Conservation (phyloP, 2,113 vertebrate genomes). For the Neopipo cinnamomea region DNA sequence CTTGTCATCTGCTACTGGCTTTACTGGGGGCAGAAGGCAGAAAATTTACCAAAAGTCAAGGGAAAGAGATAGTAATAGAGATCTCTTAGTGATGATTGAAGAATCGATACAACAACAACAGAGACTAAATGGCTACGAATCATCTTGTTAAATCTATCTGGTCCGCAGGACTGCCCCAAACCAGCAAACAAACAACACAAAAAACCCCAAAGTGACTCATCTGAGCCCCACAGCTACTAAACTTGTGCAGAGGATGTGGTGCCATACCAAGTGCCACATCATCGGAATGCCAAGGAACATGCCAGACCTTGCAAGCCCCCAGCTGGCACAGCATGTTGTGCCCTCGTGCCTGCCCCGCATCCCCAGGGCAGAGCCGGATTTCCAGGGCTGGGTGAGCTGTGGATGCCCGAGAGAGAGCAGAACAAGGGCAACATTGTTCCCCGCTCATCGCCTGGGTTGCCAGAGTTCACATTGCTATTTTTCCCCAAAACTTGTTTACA, state of each 20-base stretch:
- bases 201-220: background rate
- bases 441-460: background rate
- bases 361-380: background rate
- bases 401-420: background rate
- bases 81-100: background rate
- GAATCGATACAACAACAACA: rapidly evolving
- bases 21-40: background rate
- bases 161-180: background rate
- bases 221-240: background rate
- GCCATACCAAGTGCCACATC: background rate
- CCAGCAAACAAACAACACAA: background rate
- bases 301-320: background rate
- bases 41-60: background rate
- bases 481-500: conserved; percentile 4
- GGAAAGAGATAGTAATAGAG: background rate
- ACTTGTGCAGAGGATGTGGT: background rate
- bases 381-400: background rate
- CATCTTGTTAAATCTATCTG: background rate
- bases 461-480: background rate
- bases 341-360: rapidly evolving
- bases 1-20: background rate
- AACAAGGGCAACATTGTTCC: conserved; percentile 61
- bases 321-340: rapidly evolving
- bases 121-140: background rate
- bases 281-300: rapidly evolving